Evolutionary conservation across 2,888 invertebrate genomes (phyloP).

Genomic region (Mycalesis mineus): DNA sequence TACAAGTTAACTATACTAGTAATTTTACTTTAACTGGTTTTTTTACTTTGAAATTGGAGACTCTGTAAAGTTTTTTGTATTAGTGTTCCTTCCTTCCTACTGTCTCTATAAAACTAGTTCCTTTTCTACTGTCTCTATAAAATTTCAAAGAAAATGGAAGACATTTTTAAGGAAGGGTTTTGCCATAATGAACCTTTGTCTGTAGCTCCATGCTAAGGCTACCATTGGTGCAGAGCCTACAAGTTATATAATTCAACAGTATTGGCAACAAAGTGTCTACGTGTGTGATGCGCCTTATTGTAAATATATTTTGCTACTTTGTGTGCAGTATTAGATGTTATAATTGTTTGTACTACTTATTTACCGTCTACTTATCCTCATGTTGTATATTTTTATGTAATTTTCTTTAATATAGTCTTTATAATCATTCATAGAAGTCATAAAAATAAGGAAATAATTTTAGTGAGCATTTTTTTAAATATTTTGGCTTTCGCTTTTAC

Average conservation of each 20-base stretch:
- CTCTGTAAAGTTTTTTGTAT: too few relatives aligned
- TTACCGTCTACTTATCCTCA: not conserved
- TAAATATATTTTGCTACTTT: not conserved
- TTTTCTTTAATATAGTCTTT: not conserved
- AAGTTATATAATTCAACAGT: not conserved
- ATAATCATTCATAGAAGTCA: not conserved
- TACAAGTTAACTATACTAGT: too few relatives aligned
- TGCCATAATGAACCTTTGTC: too few relatives aligned
- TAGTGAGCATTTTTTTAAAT: not conserved
- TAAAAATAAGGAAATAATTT: not conserved
- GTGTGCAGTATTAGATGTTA: not conserved
- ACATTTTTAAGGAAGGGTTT: too few relatives aligned
- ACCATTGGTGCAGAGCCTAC: too few relatives aligned
- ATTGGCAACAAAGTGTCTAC: not conserved
- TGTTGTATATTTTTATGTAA: not conserved
- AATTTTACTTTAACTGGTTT: too few relatives aligned
- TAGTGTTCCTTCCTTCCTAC: too few relatives aligned
- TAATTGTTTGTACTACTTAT: not conserved
- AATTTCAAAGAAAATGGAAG: too few relatives aligned
- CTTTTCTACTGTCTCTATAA: too few relatives aligned
- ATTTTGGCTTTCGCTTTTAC: not conserved
- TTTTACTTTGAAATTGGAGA: too few relatives aligned
- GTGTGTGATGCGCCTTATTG: not conserved
- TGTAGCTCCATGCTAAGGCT: too few relatives aligned
- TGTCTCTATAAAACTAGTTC: too few relatives aligned